These are phyloP conservation scores for Pseudonaja textilis DNA, from an alignment of 2,113 vertebrate genomes.

Conservation along the genomic window DNA sequence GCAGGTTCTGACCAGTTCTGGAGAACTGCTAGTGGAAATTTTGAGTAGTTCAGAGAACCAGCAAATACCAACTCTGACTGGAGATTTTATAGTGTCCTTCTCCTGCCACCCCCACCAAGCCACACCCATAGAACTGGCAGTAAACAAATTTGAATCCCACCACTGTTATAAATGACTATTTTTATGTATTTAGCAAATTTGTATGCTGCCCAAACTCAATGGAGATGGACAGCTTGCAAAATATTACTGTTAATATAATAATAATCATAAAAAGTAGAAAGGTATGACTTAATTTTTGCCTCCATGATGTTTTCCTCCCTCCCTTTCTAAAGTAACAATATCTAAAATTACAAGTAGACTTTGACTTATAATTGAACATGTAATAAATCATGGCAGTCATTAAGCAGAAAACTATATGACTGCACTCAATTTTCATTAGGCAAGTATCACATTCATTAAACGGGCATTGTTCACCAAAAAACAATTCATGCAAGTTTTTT, in stretches of 20 bases:
- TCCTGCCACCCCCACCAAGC: too few species aligned
- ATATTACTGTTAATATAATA: neutral
- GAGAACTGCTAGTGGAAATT: too few species aligned
- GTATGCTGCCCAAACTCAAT: neutral
- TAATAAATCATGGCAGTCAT: neutral
- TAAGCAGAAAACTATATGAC: neutral
- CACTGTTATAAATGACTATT: neutral
- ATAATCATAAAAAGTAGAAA: neutral
- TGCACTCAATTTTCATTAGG: neutral
- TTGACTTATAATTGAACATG: neutral
- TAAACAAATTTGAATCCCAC: too few species aligned
- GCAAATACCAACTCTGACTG: too few species aligned
- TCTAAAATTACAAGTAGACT: neutral
- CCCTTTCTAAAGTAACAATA: neutral
- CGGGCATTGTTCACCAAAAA: neutral
- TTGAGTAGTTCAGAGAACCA: too few species aligned
- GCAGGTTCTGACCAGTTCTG: too few species aligned
- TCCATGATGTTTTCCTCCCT: neutral
- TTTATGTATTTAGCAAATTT: neutral
- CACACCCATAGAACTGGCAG: too few species aligned
- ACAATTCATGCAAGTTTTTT: neutral
- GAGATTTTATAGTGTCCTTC: too few species aligned
- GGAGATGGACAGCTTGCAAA: neutral
- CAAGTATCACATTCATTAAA: neutral
- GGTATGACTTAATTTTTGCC: neutral